These are phyloP conservation scores for Vandiemenella viatica DNA, from an alignment of 2,888 invertebrate genomes.

Conservation along the genomic window DNA sequence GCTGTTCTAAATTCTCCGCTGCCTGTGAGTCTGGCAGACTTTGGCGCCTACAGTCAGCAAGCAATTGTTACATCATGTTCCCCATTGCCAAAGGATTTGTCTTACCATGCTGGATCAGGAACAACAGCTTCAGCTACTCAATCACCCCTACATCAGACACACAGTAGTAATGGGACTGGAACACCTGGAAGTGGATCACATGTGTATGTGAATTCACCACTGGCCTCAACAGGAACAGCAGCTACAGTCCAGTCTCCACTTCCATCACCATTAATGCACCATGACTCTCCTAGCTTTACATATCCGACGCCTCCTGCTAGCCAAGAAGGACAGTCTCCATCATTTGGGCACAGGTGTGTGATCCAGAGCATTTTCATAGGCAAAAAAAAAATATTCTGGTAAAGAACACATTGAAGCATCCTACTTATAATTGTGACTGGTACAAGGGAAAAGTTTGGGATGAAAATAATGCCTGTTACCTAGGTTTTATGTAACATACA, in stretches of 20 bases:
- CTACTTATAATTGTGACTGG: no score
- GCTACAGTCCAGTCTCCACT: constrained; percentile 26
- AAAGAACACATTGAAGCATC: no score
- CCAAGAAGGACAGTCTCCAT: constrained; percentile 62
- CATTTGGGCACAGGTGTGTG: constrained; percentile 25
- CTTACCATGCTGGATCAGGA: no score
- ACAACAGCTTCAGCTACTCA: constrained; percentile 7
- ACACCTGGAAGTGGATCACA: no score
- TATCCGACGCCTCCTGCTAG: constrained; percentile 82
- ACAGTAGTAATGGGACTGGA: no score
- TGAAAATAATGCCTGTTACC: no score
- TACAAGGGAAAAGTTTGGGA: no score
- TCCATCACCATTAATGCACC: constrained; percentile 30
- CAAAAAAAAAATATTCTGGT: no score
- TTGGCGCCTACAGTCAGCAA: constrained; percentile 49
- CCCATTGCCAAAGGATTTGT: constrained; percentile 18
- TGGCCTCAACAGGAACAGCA: constrained; percentile 17
- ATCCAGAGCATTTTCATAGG: no score
- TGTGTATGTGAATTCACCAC: constrained; percentile 12
- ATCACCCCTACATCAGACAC: constrained; percentile 11
- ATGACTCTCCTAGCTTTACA: constrained; percentile 56
- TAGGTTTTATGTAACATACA: no score
- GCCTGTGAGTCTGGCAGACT: constrained; percentile 66
- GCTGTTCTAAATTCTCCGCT: constrained; percentile 62
- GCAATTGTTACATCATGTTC: constrained; percentile 29